Conservation (phyloP, 2,888 invertebrate genomes). For the Drosophila fungiperda region DNA sequence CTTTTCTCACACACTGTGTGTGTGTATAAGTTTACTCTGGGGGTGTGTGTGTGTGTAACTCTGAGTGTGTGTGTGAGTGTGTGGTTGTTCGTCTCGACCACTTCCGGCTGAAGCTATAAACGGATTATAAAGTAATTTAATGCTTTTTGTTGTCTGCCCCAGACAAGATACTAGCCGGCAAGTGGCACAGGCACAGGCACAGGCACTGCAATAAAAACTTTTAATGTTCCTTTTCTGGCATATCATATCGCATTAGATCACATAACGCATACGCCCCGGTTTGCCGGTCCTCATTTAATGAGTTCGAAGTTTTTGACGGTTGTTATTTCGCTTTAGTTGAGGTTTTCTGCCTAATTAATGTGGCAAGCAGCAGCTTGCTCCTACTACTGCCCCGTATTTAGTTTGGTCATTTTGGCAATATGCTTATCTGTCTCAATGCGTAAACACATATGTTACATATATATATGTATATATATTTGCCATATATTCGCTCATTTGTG, state of each 20-base stretch:
- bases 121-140: slow-evolving; percentile 83
- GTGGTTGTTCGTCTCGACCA: slow-evolving; percentile 62
- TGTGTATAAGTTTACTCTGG: not conserved
- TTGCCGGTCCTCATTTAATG: slow-evolving; percentile 59
- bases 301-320: slow-evolving; percentile 42
- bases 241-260: slow-evolving; percentile 59
- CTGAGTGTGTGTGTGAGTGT: slow-evolving; percentile 14
- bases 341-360: slow-evolving; percentile 65
- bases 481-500: slow-evolving; percentile 44
- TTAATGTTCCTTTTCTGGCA: slow-evolving; percentile 68
- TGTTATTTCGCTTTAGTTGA: slow-evolving; percentile 21
- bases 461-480: slow-evolving; percentile 7
- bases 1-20: slow-evolving; percentile 29
- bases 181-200: not conserved
- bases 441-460: slow-evolving; percentile 33
- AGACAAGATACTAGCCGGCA: slow-evolving; percentile 44
- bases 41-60: slow-evolving; percentile 21
- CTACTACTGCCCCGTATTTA: not conserved
- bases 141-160: slow-evolving; percentile 73
- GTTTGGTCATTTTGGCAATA: slow-evolving; percentile 69
- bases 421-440: slow-evolving; percentile 70
- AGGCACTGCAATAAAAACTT: slow-evolving; percentile 71
- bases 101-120: slow-evolving; percentile 75
- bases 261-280: slow-evolving; percentile 70
- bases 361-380: slow-evolving; percentile 47